A percentile compares a stretch with the other conserved stretches of the same genome.
Conservation (phyloP, 2,888 invertebrate species). For the Buathra laborator region DNA sequence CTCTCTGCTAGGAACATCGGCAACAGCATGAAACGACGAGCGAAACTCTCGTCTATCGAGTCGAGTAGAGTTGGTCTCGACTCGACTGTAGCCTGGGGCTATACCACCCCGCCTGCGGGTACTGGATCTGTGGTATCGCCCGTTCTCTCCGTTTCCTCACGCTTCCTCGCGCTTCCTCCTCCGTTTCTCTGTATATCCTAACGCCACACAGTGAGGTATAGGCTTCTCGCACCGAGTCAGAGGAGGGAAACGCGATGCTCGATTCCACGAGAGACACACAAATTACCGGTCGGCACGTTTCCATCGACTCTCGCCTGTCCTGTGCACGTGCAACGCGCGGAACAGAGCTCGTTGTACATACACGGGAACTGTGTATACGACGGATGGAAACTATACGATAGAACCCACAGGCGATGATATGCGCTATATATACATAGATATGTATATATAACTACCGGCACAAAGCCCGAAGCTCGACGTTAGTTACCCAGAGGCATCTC, state of each 20-base stretch:
- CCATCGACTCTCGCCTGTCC: slow-evolving; percentile 3
- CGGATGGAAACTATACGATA: slow-evolving; percentile 6
- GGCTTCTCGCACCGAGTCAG: background rate
- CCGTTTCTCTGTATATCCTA: background rate
- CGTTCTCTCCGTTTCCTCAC: background rate
- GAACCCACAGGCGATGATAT: background rate
- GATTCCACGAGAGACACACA: slow-evolving; percentile 42
- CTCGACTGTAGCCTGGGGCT: slow-evolving; percentile 28
- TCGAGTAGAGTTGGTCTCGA: slow-evolving; percentile 48
- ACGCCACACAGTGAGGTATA: background rate
- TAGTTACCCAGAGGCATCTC: background rate
- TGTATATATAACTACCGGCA: background rate
- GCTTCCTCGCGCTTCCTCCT: background rate
- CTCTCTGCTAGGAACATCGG: slow-evolving; percentile 35
- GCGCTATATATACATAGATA: background rate
- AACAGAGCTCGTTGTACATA: background rate
- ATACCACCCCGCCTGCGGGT: background rate
- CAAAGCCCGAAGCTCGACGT: slow-evolving; percentile 17
- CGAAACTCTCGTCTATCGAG: slow-evolving; percentile 48
- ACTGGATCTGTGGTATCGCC: background rate
- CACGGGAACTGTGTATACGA: background rate
- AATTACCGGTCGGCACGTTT: slow-evolving; percentile 46
- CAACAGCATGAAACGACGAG: slow-evolving; percentile 60
- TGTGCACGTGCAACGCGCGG: background rate
- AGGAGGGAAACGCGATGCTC: slow-evolving; percentile 36